Percentiles rank a stretch among this genome's conserved stretches.
Conservation (phyloP, 2,797 vertebrate genomes). For the Chaunax sp. region DNA sequence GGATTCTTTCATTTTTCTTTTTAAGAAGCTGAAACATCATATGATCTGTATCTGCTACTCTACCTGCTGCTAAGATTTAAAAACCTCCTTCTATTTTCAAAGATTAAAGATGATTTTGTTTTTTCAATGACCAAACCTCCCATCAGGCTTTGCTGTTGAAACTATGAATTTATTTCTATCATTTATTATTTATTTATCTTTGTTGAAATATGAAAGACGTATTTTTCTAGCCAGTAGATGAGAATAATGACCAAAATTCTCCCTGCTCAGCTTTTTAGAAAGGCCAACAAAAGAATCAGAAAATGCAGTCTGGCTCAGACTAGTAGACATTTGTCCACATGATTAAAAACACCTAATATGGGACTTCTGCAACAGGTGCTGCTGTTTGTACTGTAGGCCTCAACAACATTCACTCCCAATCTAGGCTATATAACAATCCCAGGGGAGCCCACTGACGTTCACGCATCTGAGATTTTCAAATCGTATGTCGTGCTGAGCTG, state of each 20-base stretch:
- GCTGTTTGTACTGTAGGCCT: conserved; percentile 28
- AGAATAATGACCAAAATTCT: background rate
- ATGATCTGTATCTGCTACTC: no score
- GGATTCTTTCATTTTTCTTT: background rate
- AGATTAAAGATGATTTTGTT: no score
- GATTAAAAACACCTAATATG: conserved; percentile 9
- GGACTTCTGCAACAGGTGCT: conserved; percentile 51
- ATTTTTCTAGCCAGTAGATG: no score
- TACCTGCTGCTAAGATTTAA: no score
- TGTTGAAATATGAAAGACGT: no score
- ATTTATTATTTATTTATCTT: no score
- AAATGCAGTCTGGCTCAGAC: no score
- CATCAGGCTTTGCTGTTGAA: no score
- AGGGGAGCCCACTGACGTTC: conserved; percentile 89
- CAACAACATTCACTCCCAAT: conserved; percentile 53
- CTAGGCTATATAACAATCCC: conserved; percentile 90
- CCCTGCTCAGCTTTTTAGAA: background rate
- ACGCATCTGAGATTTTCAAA: conserved; percentile 92
- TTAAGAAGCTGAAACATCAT: background rate
- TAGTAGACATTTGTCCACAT: background rate
- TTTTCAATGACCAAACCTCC: no score
- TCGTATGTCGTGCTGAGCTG: conserved; percentile 96
- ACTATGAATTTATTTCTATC: no score
- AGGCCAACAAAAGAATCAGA: background rate
- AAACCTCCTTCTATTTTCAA: no score